Evolutionary conservation across 2,797 vertebrate species (phyloP).

Genomic region (Chromis chromis): DNA sequence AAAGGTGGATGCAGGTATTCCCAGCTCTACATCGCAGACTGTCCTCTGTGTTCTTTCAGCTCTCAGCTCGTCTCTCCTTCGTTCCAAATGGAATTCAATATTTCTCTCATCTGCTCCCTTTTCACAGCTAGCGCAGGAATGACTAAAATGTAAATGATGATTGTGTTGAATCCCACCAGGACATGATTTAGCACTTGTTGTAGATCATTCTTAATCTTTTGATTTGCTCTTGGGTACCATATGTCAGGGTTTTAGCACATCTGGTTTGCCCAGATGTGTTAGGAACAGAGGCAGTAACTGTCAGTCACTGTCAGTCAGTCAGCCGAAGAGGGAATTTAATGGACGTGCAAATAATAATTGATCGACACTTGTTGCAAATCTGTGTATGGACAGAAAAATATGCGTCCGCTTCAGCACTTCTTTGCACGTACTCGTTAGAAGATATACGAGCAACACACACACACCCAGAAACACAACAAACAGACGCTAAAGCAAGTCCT

Average conservation of each 20-base stretch:
- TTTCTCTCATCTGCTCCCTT: background rate
- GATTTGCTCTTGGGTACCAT: constrained; percentile 1
- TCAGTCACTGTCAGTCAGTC: constrained; percentile 32
- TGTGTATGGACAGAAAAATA: constrained; percentile 23
- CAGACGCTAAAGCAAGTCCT: constrained; percentile 41
- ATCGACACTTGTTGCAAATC: constrained; percentile 31
- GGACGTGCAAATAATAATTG: background rate
- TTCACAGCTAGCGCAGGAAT: constrained; percentile 4
- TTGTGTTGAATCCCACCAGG: background rate
- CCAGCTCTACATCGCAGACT: constrained; percentile 19
- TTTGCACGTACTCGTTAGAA: constrained; percentile 35
- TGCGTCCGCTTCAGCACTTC: constrained; percentile 26
- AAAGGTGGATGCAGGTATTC: constrained; percentile 12
- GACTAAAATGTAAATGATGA: constrained; percentile 4
- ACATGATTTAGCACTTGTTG: constrained; percentile 5
- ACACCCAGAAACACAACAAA: constrained; percentile 77
- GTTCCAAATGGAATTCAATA: background rate
- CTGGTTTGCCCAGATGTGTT: constrained; percentile 23
- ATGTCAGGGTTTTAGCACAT: constrained; percentile 9
- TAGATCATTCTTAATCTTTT: constrained; percentile 6
- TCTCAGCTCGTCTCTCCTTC: constrained; percentile 6
- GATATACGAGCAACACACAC: constrained; percentile 40
- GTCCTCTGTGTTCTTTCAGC: constrained; percentile 16
- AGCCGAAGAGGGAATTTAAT: background rate
- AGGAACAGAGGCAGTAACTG: background rate